phyloP scores from a whole-genome alignment of 2,888 invertebrate species.

The Chaitophorus viminalis region DNA sequence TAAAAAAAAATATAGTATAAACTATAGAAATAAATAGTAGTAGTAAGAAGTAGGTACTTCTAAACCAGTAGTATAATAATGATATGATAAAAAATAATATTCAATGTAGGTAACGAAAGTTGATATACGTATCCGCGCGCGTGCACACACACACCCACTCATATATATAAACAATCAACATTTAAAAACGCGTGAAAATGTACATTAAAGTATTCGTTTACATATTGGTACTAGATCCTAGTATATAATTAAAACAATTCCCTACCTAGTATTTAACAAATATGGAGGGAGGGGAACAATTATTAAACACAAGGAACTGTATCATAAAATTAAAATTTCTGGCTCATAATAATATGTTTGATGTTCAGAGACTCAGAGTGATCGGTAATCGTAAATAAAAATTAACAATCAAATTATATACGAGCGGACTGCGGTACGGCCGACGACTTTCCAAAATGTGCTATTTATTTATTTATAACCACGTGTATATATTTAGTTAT shows the following conservation, averaged over 20 bases:
- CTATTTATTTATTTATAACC: background rate
- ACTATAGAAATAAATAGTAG: background rate
- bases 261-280: background rate
- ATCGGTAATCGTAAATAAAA: background rate
- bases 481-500: background rate
- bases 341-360: background rate
- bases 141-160: background rate
- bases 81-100: background rate
- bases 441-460: background rate
- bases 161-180: background rate
- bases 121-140: background rate
- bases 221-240: too few relatives aligned
- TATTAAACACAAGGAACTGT: background rate
- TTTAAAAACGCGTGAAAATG: slow-evolving; percentile 20
- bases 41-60: background rate
- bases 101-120: background rate
- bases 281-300: background rate
- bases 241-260: background rate
- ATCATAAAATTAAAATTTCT: background rate
- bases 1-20: background rate
- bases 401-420: background rate
- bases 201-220: background rate
- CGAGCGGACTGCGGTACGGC: background rate
- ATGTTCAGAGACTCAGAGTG: background rate
- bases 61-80: slow-evolving; percentile 9